Percentiles rank a stretch among this genome's conserved stretches.
Conservation (phyloP, 2,888 invertebrate genomes). For the Serrognathus titanus region DNA sequence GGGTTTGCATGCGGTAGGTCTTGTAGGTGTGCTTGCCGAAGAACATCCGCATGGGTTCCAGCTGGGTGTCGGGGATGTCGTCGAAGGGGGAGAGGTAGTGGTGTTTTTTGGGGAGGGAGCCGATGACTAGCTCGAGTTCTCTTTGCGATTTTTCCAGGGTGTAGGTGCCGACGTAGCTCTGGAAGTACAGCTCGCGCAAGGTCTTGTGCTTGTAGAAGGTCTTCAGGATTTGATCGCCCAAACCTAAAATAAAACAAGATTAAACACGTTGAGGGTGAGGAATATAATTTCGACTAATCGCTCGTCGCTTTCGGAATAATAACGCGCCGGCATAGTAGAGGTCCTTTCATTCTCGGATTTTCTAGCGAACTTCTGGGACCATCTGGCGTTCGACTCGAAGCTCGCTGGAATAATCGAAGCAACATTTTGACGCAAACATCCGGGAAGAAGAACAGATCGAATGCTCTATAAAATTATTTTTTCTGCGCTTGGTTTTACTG, state of each 20-base stretch:
- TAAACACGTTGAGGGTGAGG: too few relatives aligned
- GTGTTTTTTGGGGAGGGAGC: slow-evolving; percentile 6
- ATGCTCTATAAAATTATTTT: too few relatives aligned
- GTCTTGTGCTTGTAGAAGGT: slow-evolving; percentile 31
- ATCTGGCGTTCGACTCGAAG: too few relatives aligned
- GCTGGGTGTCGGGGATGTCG: slow-evolving; percentile 18
- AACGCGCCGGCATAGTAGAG: too few relatives aligned
- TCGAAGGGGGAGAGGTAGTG: slow-evolving; percentile 25
- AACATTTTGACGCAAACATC: too few relatives aligned
- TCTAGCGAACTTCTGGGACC: too few relatives aligned
- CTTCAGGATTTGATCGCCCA: slow-evolving; percentile 37
- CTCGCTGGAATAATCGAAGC: too few relatives aligned
- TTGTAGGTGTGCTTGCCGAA: slow-evolving; percentile 16
- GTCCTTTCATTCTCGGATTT: too few relatives aligned
- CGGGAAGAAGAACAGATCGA: too few relatives aligned
- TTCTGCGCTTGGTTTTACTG: too few relatives aligned
- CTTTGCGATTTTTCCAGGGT: slow-evolving; percentile 18
- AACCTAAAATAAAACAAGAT: slow-evolving; percentile 30
- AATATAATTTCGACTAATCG: too few relatives aligned
- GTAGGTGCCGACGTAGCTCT: slow-evolving; percentile 30
- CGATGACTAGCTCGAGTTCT: slow-evolving; percentile 19
- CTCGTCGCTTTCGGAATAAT: too few relatives aligned
- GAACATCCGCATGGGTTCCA: slow-evolving; percentile 7
- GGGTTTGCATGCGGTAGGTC: slow-evolving; percentile 17
- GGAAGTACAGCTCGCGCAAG: slow-evolving; percentile 41